Evolutionary conservation across 2,797 vertebrate genomes (phyloP).

Genomic region (Octomys mimax): DNA sequence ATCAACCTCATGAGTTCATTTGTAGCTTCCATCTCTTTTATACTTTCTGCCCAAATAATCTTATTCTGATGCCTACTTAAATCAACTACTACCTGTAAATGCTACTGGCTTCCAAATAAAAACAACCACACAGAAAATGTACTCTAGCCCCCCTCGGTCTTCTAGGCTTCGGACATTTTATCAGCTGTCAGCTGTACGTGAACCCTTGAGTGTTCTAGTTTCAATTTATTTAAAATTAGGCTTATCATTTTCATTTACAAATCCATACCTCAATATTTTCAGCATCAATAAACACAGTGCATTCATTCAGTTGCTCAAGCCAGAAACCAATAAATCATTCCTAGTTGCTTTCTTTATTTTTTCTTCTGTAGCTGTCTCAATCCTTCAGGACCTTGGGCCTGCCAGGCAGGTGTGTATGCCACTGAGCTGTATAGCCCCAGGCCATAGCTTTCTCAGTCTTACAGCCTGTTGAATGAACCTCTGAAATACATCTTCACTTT

Average conservation of each 20-base stretch:
- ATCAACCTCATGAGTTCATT: background rate
- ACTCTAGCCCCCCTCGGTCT: background rate
- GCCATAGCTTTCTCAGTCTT: background rate
- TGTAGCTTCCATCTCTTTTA: background rate
- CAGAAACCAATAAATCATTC: background rate
- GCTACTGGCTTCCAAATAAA: background rate
- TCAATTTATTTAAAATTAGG: background rate
- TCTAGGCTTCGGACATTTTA: background rate
- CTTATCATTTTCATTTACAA: background rate
- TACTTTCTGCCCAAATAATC: background rate
- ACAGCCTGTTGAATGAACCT: background rate
- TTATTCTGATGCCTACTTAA: background rate
- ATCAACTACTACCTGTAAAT: background rate
- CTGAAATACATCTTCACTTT: background rate
- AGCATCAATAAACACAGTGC: background rate
- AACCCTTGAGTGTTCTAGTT: background rate
- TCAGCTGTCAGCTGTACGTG: background rate
- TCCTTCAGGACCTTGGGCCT: background rate
- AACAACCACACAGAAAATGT: background rate
- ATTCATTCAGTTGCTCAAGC: background rate
- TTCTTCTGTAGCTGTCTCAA: background rate
- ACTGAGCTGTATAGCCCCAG: too few species aligned
- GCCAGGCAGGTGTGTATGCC: too few species aligned
- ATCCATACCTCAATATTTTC: background rate
- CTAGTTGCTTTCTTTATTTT: background rate